phyloP scores from a whole-genome alignment of 2,797 vertebrate genomes.

The Anisognathus igniventris region DNA sequence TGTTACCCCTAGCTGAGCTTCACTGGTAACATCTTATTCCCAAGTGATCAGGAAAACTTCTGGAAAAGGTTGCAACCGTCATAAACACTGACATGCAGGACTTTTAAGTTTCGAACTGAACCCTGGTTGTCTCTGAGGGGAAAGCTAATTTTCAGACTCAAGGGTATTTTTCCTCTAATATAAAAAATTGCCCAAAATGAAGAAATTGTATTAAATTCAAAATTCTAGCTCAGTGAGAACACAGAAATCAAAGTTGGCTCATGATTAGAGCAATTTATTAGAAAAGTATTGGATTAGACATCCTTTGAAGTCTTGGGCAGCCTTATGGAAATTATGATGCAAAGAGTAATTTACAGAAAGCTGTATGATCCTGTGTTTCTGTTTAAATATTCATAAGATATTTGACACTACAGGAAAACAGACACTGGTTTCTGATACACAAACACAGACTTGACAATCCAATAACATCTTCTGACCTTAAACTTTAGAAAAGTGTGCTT shows the following conservation, averaged over 20 bases:
- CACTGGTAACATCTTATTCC: background rate
- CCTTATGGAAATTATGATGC: background rate
- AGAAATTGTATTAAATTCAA: background rate
- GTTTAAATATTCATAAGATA: background rate
- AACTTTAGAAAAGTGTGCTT: background rate
- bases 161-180: background rate
- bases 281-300: background rate
- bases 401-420: background rate
- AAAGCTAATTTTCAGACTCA: background rate
- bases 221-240: background rate
- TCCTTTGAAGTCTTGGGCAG: background rate
- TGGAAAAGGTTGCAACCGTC: background rate
- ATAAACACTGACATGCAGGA: background rate
- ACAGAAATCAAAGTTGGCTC: background rate
- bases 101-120: background rate
- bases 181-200: background rate
- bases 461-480: background rate
- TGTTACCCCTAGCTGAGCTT: background rate
- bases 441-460: background rate
- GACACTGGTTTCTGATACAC: background rate
- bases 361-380: background rate
- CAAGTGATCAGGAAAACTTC: background rate
- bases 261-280: background rate
- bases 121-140: background rate
- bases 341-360: background rate